Conservation (phyloP, 2,797 vertebrate genomes). For the Poeciliopsis presidionis region DNA sequence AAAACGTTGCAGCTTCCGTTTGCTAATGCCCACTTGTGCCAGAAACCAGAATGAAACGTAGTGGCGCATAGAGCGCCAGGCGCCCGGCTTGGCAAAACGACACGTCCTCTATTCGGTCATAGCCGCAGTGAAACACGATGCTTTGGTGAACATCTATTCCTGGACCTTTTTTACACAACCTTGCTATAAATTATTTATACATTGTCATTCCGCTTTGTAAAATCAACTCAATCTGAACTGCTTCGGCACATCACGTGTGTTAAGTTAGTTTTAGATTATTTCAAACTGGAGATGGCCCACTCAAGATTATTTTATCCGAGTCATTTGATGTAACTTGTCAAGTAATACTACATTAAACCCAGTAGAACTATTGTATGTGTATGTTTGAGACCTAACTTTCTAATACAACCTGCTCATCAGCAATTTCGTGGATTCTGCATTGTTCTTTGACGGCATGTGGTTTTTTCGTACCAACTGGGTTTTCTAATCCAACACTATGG, state of each 20-base stretch:
- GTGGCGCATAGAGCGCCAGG: constrained; percentile 33
- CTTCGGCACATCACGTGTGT: neutral
- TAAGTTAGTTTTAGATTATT: neutral
- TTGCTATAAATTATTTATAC: neutral
- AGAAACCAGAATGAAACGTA: constrained; percentile 72
- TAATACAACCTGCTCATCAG: neutral
- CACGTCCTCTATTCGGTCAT: neutral
- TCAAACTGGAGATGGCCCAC: neutral
- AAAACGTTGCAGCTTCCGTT: constrained; percentile 78
- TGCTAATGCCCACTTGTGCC: constrained; percentile 84
- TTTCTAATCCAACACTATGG: neutral
- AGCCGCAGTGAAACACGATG: neutral
- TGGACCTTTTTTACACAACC: neutral
- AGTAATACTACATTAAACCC: neutral
- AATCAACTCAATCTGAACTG: neutral
- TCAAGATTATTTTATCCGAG: neutral
- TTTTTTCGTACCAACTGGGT: neutral
- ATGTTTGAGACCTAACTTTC: neutral
- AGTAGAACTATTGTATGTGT: neutral
- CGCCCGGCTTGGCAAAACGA: constrained; percentile 36
- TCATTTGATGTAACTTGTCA: neutral
- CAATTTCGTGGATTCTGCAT: neutral
- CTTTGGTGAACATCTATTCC: neutral
- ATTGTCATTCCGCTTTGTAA: neutral
- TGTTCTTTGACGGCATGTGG: neutral